A percentile compares a stretch with the other conserved stretches of the same genome.
Evolutionary conservation across 2,113 vertebrate species (phyloP).

Genomic region (Antidorcas marsupialis): DNA sequence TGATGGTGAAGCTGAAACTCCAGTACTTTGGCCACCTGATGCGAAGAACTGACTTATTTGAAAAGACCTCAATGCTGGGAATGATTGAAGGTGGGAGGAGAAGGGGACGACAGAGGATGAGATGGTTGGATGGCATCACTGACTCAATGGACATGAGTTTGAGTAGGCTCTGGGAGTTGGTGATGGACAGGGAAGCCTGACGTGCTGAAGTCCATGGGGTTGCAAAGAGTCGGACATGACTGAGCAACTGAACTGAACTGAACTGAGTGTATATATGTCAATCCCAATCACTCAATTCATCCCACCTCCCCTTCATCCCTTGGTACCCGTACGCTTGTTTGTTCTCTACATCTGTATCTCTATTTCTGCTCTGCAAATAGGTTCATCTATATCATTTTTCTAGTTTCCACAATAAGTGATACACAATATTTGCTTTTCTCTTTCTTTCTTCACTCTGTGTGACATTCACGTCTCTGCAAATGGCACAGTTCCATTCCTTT

Average conservation of each 20-base stretch:
- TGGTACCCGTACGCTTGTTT: neutral
- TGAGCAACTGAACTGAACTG: neutral
- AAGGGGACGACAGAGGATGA: neutral
- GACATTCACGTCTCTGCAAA: neutral
- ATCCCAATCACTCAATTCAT: neutral
- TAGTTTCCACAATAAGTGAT: neutral
- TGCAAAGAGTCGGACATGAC: fast-evolving
- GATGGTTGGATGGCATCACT: neutral
- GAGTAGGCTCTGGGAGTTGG: neutral
- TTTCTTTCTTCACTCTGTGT: neutral
- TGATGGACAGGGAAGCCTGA: neutral
- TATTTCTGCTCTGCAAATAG: neutral
- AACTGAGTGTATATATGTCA: neutral
- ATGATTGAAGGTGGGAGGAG: neutral
- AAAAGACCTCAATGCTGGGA: neutral
- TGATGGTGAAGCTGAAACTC: neutral
- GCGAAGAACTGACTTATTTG: neutral
- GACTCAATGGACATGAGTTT: neutral
- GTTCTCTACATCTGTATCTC: neutral
- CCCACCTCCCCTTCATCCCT: neutral
- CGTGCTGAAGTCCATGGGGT: fast-evolving
- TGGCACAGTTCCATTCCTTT: neutral
- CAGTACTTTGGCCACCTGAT: neutral
- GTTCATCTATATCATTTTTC: neutral
- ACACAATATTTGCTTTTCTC: neutral